phyloP scores from a whole-genome alignment of 2,888 invertebrate species.

The Ypsolopha scabrella region DNA sequence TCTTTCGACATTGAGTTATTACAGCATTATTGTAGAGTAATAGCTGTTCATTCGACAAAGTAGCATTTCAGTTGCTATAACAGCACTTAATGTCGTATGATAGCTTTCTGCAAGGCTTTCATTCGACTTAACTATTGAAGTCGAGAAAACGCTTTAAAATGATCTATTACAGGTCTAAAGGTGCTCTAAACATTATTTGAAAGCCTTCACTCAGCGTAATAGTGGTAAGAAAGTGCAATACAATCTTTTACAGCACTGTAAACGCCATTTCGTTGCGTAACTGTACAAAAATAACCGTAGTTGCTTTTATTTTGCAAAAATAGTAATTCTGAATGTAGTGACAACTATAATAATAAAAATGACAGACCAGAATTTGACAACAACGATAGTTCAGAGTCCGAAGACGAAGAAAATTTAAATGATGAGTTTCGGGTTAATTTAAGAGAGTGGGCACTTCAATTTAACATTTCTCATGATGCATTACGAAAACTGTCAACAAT shows the following conservation, averaged over 20 bases:
- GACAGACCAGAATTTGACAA: not conserved
- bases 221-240: too few relatives aligned
- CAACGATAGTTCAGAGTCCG: not conserved
- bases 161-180: too few relatives aligned
- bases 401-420: slow-evolving; percentile 22
- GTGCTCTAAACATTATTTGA: too few relatives aligned
- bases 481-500: not conserved
- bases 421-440: not conserved
- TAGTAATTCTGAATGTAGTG: not conserved
- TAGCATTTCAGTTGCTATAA: not conserved
- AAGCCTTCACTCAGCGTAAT: too few relatives aligned
- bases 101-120: too few relatives aligned
- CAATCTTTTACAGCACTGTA: too few relatives aligned
- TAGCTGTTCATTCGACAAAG: not conserved
- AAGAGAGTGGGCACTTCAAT: not conserved
- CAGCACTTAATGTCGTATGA: not conserved
- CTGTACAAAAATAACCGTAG: too few relatives aligned
- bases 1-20: not conserved
- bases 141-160: too few relatives aligned
- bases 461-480: not conserved
- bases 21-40: not conserved
- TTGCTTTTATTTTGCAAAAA: too few relatives aligned
- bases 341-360: not conserved
- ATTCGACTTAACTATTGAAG: too few relatives aligned
- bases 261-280: too few relatives aligned